Percentiles rank a stretch among this genome's conserved stretches.
These are phyloP conservation scores for Piscicola geometra DNA, from an alignment of 2,888 invertebrate species.

Conservation along the genomic window DNA sequence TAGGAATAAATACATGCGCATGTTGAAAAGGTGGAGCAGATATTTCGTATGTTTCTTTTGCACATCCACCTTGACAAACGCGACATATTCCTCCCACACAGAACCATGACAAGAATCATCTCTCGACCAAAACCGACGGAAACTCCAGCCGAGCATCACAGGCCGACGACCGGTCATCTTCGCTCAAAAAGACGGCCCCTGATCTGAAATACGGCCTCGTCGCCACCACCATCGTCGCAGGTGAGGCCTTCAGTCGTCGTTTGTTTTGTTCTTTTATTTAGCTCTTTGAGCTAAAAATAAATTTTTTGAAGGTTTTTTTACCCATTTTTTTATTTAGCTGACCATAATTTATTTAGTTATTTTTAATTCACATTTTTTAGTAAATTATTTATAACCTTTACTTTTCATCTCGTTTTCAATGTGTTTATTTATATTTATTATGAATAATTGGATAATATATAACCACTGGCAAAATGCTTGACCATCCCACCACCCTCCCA, in stretches of 20 bases:
- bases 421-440: neutral
- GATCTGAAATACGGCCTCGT: neutral
- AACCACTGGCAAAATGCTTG: neutral
- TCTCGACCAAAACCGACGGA: neutral
- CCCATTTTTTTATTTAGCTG: too few species aligned
- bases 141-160: neutral
- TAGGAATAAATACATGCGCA: too few species aligned
- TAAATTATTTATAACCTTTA: neutral
- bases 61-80: too few species aligned
- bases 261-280: neutral
- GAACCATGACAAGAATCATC: neutral
- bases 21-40: too few species aligned
- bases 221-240: constrained; percentile 28
- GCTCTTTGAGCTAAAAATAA: neutral
- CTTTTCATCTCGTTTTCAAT: neutral
- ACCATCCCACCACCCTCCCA: neutral
- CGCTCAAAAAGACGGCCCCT: neutral
- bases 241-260: too few species aligned
- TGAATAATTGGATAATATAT: neutral
- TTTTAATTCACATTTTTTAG: neutral
- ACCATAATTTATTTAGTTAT: too few species aligned
- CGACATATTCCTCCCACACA: too few species aligned
- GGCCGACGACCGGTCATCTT: neutral
- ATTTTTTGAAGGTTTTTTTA: too few species aligned
- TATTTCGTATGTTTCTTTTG: too few species aligned